A percentile compares a stretch with the other conserved stretches of the same genome.
Conservation (phyloP, 2,113 vertebrate species). For the Protomyctophum bolini region DNA sequence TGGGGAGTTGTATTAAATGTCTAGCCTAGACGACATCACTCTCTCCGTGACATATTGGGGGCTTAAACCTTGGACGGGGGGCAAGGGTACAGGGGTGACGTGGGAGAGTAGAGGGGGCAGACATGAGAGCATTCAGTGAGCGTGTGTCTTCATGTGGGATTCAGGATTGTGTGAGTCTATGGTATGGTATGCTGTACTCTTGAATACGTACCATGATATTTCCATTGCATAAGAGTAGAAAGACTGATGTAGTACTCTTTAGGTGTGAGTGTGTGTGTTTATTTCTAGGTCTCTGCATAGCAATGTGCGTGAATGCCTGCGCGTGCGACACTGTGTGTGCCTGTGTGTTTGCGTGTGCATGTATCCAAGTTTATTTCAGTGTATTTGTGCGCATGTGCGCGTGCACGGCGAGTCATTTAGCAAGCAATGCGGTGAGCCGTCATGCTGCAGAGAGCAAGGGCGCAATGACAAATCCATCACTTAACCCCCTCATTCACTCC, state of each 20-base stretch:
- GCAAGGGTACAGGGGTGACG: neutral
- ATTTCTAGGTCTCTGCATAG: neutral
- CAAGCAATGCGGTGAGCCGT: conserved; percentile 33
- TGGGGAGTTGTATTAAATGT: conserved; percentile 69
- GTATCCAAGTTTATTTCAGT: neutral
- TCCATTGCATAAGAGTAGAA: too few relatives aligned
- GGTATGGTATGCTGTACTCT: neutral
- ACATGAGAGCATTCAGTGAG: conserved; percentile 17
- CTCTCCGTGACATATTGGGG: conserved; percentile 65
- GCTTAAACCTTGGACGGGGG: conserved; percentile 46
- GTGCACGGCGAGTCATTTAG: conserved; percentile 38
- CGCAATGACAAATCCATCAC: conserved; percentile 65
- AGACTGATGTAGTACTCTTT: neutral
- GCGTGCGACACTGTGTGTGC: too few relatives aligned
- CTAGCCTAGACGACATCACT: conserved; percentile 54
- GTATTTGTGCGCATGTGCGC: conserved; percentile 15
- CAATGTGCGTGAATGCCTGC: too few relatives aligned
- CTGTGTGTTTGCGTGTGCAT: conserved; percentile 2
- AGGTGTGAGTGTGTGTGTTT: neutral
- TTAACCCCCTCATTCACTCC: conserved; percentile 61
- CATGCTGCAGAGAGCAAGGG: conserved; percentile 45
- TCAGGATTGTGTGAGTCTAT: neutral
- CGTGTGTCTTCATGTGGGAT: neutral
- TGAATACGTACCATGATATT: too few relatives aligned
- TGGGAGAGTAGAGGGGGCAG: neutral